These are phyloP conservation scores for Mormyrops boulengeri DNA, from an alignment of 2,797 vertebrate genomes.

Conservation along the genomic window DNA sequence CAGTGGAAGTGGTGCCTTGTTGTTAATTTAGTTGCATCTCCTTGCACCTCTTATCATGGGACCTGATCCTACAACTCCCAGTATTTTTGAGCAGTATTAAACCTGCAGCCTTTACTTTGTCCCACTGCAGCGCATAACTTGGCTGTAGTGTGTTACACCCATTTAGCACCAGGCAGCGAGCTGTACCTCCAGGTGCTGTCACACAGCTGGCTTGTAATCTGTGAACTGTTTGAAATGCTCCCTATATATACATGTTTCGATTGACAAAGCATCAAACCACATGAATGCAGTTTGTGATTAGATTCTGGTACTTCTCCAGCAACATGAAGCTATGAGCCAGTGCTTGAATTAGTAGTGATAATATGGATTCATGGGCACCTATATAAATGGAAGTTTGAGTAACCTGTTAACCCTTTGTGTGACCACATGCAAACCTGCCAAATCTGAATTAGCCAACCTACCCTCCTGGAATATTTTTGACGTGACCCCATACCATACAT, in stretches of 20 bases:
- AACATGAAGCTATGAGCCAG: background rate
- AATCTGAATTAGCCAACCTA: background rate
- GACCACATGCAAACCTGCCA: background rate
- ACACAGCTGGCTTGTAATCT: background rate
- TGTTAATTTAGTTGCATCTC: background rate
- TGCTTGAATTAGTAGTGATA: background rate
- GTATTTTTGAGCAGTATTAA: slow-evolving; percentile 13
- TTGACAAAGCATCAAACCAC: background rate
- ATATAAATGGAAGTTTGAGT: background rate
- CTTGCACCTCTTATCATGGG: background rate
- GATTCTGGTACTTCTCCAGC: background rate
- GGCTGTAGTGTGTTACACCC: background rate
- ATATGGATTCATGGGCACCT: background rate
- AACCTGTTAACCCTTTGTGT: background rate
- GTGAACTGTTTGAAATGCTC: background rate
- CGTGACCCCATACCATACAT: background rate
- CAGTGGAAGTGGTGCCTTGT: background rate
- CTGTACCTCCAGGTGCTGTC: background rate
- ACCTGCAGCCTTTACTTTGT: background rate
- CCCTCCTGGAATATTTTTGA: background rate
- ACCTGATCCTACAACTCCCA: background rate
- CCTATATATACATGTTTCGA: background rate
- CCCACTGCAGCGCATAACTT: background rate
- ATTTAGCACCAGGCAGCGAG: background rate
- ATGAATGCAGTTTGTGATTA: background rate